phyloP scores from a whole-genome alignment of 1,140 invertebrate species.

The Notospermus geniculatus region DNA sequence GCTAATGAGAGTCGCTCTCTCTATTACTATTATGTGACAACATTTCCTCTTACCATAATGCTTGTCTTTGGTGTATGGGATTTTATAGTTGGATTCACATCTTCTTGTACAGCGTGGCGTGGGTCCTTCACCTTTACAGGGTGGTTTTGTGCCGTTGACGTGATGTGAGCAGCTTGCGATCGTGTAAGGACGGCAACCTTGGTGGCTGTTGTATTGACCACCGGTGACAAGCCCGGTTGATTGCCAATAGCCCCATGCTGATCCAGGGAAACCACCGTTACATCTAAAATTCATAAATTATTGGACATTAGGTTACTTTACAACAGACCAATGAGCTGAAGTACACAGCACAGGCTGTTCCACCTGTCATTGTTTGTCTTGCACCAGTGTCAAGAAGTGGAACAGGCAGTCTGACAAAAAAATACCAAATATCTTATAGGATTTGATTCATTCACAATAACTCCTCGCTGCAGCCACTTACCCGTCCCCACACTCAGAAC shows the following conservation, averaged over 20 bases:
- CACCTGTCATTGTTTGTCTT: too few relatives aligned
- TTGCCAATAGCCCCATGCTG: slow-evolving; percentile 79
- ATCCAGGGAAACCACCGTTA: slow-evolving; percentile 74
- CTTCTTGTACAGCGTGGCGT: slow-evolving; percentile 76
- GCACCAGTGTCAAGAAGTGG: too few relatives aligned
- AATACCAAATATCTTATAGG: too few relatives aligned
- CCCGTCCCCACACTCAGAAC: slow-evolving; percentile 78
- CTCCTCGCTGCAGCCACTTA: slow-evolving; percentile 29
- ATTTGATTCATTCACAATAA: too few relatives aligned
- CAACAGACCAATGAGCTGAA: too few relatives aligned
- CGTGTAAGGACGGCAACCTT: slow-evolving; percentile 82
- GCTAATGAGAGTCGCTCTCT: too few relatives aligned
- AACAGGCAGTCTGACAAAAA: too few relatives aligned
- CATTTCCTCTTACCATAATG: slow-evolving; percentile 64
- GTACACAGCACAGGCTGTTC: too few relatives aligned
- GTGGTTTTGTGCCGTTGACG: slow-evolving; percentile 64
- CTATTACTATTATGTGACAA: too few relatives aligned
- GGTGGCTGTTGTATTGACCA: slow-evolving; percentile 72
- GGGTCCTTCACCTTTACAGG: slow-evolving; percentile 63
- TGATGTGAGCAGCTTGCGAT: slow-evolving; percentile 86
- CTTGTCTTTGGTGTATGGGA: slow-evolving; percentile 73
- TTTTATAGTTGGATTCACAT: slow-evolving; percentile 70
- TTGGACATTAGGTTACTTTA: too few relatives aligned
- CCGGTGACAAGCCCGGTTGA: slow-evolving; percentile 69
- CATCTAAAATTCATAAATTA: too few relatives aligned